Conservation (phyloP, 2,113 vertebrate species). For the Propithecus coquereli region DNA sequence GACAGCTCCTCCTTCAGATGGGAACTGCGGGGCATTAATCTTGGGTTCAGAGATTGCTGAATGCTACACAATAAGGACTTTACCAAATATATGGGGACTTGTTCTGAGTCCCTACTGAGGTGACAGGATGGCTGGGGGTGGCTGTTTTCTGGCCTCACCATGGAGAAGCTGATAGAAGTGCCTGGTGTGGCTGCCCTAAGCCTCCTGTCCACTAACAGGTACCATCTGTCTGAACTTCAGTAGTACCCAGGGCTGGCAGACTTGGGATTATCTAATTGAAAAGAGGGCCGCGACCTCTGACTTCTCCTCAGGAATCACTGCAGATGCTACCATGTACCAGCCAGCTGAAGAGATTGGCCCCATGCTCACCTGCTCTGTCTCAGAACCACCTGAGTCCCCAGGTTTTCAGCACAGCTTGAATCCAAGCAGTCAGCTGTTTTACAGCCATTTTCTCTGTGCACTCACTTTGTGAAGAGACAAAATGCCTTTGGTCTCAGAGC, state of each 20-base stretch:
- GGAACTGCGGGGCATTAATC: neutral
- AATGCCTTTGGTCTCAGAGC: neutral
- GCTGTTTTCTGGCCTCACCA: neutral
- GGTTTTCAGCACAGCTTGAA: neutral
- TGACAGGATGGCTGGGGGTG: neutral
- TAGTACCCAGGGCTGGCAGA: constrained; percentile 39
- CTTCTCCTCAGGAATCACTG: neutral
- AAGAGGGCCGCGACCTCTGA: constrained; percentile 34
- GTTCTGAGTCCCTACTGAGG: neutral
- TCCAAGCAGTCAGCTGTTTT: neutral
- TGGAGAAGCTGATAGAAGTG: neutral
- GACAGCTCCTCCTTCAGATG: neutral
- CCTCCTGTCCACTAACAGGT: neutral
- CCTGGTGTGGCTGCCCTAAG: neutral
- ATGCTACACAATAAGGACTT: neutral
- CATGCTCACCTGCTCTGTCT: neutral
- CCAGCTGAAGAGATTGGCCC: neutral
- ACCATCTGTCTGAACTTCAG: constrained; percentile 21
- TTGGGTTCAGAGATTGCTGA: neutral
- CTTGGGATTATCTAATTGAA: constrained; percentile 52
- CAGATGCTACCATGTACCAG: neutral
- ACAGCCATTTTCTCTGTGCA: neutral
- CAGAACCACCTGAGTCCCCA: neutral
- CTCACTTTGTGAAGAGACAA: neutral
- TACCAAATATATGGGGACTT: neutral